Evolutionary conservation across 2,113 vertebrate genomes (phyloP), one percentile per base, ranked within the genome.

Genomic region (Plectropomus leopardus): DNA sequence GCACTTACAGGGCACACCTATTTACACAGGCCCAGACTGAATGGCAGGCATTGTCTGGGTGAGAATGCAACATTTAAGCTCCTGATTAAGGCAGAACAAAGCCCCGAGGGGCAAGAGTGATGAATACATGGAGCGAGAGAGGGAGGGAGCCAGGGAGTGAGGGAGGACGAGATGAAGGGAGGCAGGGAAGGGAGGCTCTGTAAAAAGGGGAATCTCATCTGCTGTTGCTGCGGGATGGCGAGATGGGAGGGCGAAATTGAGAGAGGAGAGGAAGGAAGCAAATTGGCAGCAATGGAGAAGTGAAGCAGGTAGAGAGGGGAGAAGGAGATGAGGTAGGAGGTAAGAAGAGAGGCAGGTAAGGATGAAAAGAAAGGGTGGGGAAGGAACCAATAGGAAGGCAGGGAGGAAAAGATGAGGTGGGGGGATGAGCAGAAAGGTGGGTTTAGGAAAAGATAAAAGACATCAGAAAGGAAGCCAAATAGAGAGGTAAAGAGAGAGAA

Each of bases 51-150:
- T 92, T 94, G 93, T 92, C 86, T 91, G 88, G 86, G 85, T 83
- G 86, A 90, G 84, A 92, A 94, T 92, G 91, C 92, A 93, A 93
- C 92, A 93, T 87, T 93, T 94, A 93, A 94, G 91, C 92, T 88
- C 81, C 92, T 88, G 92, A 94, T 92, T 94, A 92, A 91, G 89
- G 90, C 90, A 91, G 90, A 93, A 92, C 93, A 94, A 94, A 92
- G 86, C 89, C 91, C 89, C 60, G 76, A 82, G 87, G 93, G 92
- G 80, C 83, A 92, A 82, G 86, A 92, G 78, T 78, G 85, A 87
- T 87, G 87, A 87, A 88, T 90, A 85, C 86, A 84, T 67, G 59
- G 66, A 85, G 86, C 7, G 51, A 86, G 68, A 61, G 55, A 81
- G 71, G 72, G 77, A 85, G 80, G 54, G 60, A 64, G 76, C 26